Base-by-base conservation (phyloP, 2,113 vertebrate species). In the Triplophysa siluroides region DNA sequence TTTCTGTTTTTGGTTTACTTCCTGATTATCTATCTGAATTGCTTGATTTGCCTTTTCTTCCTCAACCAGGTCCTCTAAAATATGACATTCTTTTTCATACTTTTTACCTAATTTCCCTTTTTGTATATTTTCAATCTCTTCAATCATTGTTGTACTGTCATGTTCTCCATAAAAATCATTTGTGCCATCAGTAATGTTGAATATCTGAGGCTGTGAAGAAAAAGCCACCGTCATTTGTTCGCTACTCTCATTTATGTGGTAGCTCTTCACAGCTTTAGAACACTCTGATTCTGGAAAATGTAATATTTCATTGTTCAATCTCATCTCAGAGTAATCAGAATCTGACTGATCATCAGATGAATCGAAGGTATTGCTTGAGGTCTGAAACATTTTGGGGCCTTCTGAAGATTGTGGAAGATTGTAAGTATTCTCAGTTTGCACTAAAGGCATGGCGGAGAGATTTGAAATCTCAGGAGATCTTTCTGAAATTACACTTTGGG, bases 61-160 rank as follows among this genome's bases (percentile, higher is more conserved):
- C n/a, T 45, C 38, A 26, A 77, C 41, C 12, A 47, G 21, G 14
- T 29, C 47, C 11, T 68, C 45, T 21, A 19, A 58, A 58, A 58
- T n/a, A 8, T n/a, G 8, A 21, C 11, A 66, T 67, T 85, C 60
- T 19, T 24, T 18, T 33, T 64, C 9, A 13, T 33, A 7, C 24
- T n/a, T 56, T 61, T 68, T 24, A 14, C 43, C 60, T 77, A 8
- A 45, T 54, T 70, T 52, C 26, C 3, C 12, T 58, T 54, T 52
- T 75, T 65, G 41, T 29, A 2, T 63, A 26, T 47, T n/a, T 63
- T 76, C 54, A 29, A 38, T n/a, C 5, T 56, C 14, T 26, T 76
- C n/a, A 65, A n/a, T 76, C 29, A 29, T 26, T 56, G 29, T 71
- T 29, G 33, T 47, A 26, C n/a, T 76, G 75, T 67, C 56, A 26